A percentile compares a stretch with the other conserved stretches of the same genome.
Evolutionary conservation across 2,797 vertebrate species (phyloP).

Genomic region (Vultur gryphus): DNA sequence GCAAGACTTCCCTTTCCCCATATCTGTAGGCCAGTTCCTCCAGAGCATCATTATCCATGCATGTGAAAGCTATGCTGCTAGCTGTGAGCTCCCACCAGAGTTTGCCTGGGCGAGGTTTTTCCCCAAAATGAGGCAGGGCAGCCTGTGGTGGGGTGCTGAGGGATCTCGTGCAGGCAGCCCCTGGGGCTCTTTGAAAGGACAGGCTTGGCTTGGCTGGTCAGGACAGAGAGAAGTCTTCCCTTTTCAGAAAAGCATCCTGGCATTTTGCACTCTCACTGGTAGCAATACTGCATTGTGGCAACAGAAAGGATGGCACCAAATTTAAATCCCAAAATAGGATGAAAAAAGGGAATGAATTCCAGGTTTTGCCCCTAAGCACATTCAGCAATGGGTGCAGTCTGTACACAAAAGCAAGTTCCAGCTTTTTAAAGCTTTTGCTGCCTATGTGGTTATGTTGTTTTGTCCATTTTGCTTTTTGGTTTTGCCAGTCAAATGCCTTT

Average conservation of each 20-base stretch:
- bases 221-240: not conserved
- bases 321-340: not conserved
- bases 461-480: not conserved
- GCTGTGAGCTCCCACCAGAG: not conserved
- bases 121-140: not conserved
- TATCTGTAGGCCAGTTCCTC: not conserved
- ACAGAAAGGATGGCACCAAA: not conserved
- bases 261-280: not conserved
- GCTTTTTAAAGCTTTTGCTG: not conserved
- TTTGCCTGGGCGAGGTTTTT: not conserved
- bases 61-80: not conserved
- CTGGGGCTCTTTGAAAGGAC: not conserved
- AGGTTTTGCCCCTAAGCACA: not conserved
- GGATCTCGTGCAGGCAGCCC: not conserved
- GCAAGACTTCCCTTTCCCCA: fast-evolving
- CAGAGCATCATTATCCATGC: fast-evolving
- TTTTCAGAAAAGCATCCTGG: not conserved
- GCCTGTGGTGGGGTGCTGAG: not conserved
- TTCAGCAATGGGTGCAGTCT: not conserved
- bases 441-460: not conserved
- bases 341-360: not conserved
- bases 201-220: not conserved
- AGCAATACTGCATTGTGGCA: not conserved
- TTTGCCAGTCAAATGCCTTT: not conserved
- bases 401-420: not conserved